Evolutionary conservation across 2,888 invertebrate genomes (phyloP).

Genomic region (Agrochola circellaris): DNA sequence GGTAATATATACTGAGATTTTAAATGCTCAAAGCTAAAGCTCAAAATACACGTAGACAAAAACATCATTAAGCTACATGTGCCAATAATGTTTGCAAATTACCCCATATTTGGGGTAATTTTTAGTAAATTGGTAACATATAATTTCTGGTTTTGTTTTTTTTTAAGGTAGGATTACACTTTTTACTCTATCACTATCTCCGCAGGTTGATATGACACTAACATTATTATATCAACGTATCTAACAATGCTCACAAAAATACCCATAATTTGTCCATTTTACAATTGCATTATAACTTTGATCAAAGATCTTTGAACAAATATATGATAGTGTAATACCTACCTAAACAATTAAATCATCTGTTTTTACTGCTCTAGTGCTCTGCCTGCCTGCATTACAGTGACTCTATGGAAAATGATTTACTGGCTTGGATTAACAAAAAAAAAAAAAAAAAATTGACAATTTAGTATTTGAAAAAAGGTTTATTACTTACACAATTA

Average conservation of each 20-base stretch:
- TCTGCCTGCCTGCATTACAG: not conserved
- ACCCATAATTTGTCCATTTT: too few species aligned
- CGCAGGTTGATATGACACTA: too few species aligned
- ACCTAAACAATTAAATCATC: too few species aligned
- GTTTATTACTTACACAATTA: not conserved
- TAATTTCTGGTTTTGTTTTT: not conserved
- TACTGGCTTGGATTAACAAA: too few species aligned
- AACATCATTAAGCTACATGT: not conserved
- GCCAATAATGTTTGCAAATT: not conserved
- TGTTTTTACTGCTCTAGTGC: too few species aligned
- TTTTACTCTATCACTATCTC: too few species aligned
- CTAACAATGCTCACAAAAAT: too few species aligned
- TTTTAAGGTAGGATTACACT: too few species aligned
- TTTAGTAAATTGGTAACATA: slow-evolving; percentile 19
- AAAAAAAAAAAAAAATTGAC: not conserved
- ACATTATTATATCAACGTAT: too few species aligned
- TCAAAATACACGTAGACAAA: not conserved
- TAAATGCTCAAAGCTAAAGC: not conserved
- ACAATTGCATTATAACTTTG: too few species aligned
- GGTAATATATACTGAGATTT: slow-evolving; percentile 81
- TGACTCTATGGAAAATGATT: not conserved
- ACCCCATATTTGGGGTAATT: slow-evolving; percentile 27
- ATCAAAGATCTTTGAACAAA: too few species aligned
- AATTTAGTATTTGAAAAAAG: not conserved
- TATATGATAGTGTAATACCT: too few species aligned